A percentile compares a stretch with the other conserved stretches of the same genome.
phyloP scores from a whole-genome alignment of 2,113 vertebrate species.

The Scomber japonicus region DNA sequence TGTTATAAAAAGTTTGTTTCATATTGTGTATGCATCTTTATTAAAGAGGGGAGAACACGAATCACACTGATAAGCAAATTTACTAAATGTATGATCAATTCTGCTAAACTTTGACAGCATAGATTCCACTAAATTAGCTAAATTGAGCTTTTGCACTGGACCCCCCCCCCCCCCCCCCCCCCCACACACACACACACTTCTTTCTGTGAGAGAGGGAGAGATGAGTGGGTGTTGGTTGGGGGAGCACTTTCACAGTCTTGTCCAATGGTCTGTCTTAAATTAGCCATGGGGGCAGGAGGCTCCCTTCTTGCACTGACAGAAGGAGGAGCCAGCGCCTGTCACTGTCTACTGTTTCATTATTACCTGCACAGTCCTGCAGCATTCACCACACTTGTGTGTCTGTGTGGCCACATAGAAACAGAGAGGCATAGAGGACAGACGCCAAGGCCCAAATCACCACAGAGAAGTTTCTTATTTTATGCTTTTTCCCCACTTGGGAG shows the following conservation, averaged over 20 bases:
- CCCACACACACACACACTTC: conserved; percentile 7
- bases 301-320: conserved; percentile 73
- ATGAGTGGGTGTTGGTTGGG: conserved; percentile 56
- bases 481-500: conserved; percentile 29
- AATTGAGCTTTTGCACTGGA: background rate
- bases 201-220: conserved; percentile 24
- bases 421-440: conserved; percentile 49
- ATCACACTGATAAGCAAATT: background rate
- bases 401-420: conserved; percentile 71
- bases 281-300: conserved; percentile 82
- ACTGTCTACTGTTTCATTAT: conserved; percentile 85
- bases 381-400: conserved; percentile 79
- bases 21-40: no score
- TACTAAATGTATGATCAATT: background rate
- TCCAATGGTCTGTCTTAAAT: conserved; percentile 86
- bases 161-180: background rate
- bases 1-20: no score
- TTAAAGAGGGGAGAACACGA: background rate
- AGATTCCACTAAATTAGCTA: background rate
- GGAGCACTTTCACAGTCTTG: conserved; percentile 67
- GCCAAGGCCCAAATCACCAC: conserved; percentile 33
- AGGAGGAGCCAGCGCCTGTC: conserved; percentile 82
- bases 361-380: conserved; percentile 85
- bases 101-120: background rate
- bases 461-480: conserved; percentile 21